Percentiles rank a stretch among this genome's conserved stretches.
Conservation (phyloP, 2,888 invertebrate species). For the Megamerina dolium region DNA sequence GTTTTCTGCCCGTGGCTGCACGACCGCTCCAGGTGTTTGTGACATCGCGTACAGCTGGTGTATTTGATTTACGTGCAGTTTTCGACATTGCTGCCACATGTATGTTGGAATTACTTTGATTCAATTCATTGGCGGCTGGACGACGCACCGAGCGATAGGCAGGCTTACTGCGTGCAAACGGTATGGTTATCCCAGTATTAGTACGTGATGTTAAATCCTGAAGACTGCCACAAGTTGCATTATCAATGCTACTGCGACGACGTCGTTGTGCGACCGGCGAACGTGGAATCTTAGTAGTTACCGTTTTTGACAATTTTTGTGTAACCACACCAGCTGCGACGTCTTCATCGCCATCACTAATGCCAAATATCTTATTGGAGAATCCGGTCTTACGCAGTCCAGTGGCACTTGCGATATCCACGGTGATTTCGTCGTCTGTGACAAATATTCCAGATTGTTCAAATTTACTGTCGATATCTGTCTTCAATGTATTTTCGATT, state of each 20-base stretch:
- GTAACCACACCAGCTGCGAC: constrained; percentile 5
- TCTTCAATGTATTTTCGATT: constrained; percentile 14
- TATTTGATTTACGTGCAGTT: constrained; percentile 19
- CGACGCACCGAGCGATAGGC: constrained; percentile 49
- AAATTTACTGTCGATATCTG: constrained; percentile 31
- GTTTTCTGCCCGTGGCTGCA: constrained; percentile 38
- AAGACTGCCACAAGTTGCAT: constrained; percentile 38
- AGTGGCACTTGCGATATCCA: constrained; percentile 62
- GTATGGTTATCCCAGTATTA: constrained; percentile 30
- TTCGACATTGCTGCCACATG: constrained; percentile 5
- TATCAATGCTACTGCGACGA: constrained; percentile 44
- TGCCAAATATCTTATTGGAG: constrained; percentile 57
- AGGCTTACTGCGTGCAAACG: constrained; percentile 44
- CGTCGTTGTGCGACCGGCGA: constrained; percentile 43
- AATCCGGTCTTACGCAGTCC: constrained; percentile 67
- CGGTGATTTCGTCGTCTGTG: constrained; percentile 50
- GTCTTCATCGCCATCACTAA: constrained; percentile 48
- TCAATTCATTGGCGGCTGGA: constrained; percentile 29
- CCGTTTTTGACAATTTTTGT: neutral
- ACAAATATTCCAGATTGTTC: constrained; percentile 47
- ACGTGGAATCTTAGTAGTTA: constrained; percentile 50
- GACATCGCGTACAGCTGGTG: constrained; percentile 49
- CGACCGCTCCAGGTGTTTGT: constrained; percentile 74
- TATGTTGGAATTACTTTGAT: neutral
- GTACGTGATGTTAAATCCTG: constrained; percentile 38